These are phyloP conservation scores for Eretmochelys imbricata DNA, from an alignment of 2,113 vertebrate genomes.

Conservation along the genomic window DNA sequence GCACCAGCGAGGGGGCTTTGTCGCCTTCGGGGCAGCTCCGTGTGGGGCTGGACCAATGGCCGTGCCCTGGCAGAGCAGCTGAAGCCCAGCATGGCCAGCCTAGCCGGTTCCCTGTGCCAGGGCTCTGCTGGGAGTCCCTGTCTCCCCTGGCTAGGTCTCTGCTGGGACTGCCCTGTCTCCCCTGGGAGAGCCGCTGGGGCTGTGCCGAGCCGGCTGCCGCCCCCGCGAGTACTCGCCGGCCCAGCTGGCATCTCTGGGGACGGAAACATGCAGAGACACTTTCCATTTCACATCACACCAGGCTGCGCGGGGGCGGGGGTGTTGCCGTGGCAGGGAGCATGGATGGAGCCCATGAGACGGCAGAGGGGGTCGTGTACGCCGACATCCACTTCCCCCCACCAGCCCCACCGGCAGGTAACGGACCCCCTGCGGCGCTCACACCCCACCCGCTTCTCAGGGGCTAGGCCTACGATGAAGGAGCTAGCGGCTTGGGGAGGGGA, in stretches of 20 bases:
- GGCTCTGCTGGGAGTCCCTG: neutral
- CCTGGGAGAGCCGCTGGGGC: neutral
- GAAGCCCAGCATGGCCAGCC: neutral
- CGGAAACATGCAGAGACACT: conserved; percentile 11
- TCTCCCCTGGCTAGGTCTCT: neutral
- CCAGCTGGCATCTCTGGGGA: conserved; percentile 38
- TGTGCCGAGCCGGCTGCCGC: too few species aligned
- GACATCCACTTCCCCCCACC: neutral
- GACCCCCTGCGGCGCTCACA: too few species aligned
- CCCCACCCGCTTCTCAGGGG: neutral
- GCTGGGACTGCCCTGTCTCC: too few species aligned
- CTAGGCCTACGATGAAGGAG: neutral
- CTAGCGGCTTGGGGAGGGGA: neutral
- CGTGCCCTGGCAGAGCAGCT: neutral
- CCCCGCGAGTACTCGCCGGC: neutral
- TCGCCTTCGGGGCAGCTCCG: neutral
- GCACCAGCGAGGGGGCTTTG: neutral
- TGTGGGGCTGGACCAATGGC: neutral
- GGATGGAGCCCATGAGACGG: neutral
- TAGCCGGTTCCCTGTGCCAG: too few species aligned
- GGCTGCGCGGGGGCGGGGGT: neutral
- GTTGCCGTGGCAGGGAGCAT: accelerated
- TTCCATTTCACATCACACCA: neutral
- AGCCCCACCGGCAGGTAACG: neutral
- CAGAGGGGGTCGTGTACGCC: neutral